phyloP scores from a whole-genome alignment of 35 echinoderm and acorn worm genomes.

The Patiria miniata region DNA sequence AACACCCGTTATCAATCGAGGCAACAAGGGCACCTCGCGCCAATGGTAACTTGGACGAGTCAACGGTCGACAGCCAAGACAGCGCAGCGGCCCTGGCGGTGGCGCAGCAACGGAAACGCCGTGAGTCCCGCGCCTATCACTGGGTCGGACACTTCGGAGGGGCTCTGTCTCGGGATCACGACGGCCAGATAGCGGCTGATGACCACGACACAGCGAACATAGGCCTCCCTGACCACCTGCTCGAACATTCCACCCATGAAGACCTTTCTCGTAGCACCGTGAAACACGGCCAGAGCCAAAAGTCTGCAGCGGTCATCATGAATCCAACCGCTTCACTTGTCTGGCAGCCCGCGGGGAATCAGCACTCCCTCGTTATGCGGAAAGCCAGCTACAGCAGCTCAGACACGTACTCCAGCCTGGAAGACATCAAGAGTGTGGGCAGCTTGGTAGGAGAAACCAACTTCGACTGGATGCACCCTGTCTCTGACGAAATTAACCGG shows the following conservation, averaged over 20 bases:
- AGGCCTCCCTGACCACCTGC: background rate
- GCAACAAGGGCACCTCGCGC: background rate
- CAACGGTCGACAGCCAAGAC: background rate
- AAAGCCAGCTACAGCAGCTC: background rate
- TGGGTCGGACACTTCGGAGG: constrained; percentile 49
- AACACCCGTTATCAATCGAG: background rate
- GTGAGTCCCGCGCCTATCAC: background rate
- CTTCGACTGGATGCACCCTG: constrained; percentile 28
- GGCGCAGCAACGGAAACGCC: background rate
- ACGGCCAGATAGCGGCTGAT: background rate
- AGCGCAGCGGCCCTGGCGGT: background rate
- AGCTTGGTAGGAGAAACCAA: constrained; percentile 25
- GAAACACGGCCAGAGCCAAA: background rate
- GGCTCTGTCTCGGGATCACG: constrained; percentile 28
- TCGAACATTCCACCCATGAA: background rate
- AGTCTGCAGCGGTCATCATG: background rate
- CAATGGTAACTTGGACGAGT: background rate
- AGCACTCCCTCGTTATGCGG: background rate
- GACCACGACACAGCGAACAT: background rate
- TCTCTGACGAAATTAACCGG: constrained; percentile 13
- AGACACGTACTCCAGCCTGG: constrained; percentile 42
- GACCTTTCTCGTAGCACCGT: background rate
- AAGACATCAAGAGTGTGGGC: constrained; percentile 45
- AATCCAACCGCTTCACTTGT: background rate
- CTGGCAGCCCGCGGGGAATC: background rate